A percentile compares a stretch with the other conserved stretches of the same genome.
phyloP scores from a whole-genome alignment of 1,140 invertebrate species.

The Pissodes strobi region DNA sequence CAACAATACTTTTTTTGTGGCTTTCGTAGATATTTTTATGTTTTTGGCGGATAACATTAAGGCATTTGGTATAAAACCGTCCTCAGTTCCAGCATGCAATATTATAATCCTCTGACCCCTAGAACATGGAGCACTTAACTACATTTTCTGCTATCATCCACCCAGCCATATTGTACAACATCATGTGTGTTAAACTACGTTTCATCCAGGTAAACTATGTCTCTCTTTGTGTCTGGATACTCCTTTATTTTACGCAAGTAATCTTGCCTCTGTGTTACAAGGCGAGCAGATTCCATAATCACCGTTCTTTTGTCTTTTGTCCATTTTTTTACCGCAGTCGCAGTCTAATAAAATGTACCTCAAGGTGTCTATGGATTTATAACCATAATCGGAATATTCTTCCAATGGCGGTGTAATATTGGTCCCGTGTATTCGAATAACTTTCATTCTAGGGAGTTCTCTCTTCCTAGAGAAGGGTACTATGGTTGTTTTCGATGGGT shows the following conservation, averaged over 20 bases:
- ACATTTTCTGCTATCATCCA: conserved; percentile 13
- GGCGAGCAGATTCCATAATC: conserved; percentile 12
- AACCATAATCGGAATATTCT: not conserved
- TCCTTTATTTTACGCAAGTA: no score
- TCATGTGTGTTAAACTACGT: no score
- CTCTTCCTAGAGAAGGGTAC: no score
- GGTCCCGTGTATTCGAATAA: no score
- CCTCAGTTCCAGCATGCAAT: conserved; percentile 40
- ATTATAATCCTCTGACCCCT: conserved; percentile 43
- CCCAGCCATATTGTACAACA: no score
- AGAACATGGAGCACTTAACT: conserved; percentile 8
- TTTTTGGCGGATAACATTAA: conserved; percentile 34
- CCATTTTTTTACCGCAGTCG: conserved; percentile 12
- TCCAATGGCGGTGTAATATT: no score
- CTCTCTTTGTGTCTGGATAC: not conserved
- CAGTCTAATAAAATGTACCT: conserved; percentile 11
- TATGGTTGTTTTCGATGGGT: no score
- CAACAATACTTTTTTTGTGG: no score
- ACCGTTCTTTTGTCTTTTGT: conserved; percentile 12
- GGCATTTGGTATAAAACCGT: conserved; percentile 40
- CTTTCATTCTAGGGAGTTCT: no score
- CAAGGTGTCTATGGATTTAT: conserved; percentile 7
- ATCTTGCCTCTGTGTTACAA: not conserved
- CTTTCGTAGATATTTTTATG: no score
- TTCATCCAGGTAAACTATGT: conserved; percentile 23